These are phyloP conservation scores for Desoria tigrina DNA, from an alignment of 2,888 invertebrate genomes.

Conservation along the genomic window DNA sequence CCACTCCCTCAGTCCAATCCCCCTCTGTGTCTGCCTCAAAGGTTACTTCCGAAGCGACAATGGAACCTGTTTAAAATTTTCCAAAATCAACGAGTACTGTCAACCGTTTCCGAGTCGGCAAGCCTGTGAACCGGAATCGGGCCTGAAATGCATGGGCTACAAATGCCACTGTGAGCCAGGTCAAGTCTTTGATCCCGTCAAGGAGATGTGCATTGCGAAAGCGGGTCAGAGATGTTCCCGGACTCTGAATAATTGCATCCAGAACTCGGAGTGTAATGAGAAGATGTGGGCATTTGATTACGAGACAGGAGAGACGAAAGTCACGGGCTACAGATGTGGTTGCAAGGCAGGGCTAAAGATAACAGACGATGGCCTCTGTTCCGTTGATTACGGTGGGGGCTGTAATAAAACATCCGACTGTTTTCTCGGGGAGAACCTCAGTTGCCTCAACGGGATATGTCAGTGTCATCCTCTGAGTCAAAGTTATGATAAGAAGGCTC, in stretches of 20 bases:
- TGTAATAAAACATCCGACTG: constrained; percentile 36
- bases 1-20: constrained; percentile 25
- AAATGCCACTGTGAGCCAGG: constrained; percentile 35
- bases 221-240: constrained; percentile 37
- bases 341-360: constrained; percentile 37
- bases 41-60: constrained; percentile 38
- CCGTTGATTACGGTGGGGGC: constrained; percentile 37
- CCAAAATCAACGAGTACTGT: constrained; percentile 37
- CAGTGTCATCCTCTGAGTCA: constrained; percentile 42
- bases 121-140: constrained; percentile 33
- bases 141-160: constrained; percentile 36
- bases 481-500: constrained; percentile 31
- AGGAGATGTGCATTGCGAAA: constrained; percentile 34
- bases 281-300: constrained; percentile 41
- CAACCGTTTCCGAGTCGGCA: constrained; percentile 23
- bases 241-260: constrained; percentile 35
- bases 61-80: constrained; percentile 34
- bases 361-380: constrained; percentile 33
- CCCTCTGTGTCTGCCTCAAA: constrained; percentile 40
- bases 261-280: constrained; percentile 37
- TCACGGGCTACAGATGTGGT: constrained; percentile 35
- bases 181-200: constrained; percentile 35
- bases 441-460: constrained; percentile 40
- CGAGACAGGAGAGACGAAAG: constrained; percentile 36
- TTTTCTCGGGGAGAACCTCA: constrained; percentile 30